Evolutionary conservation across 92 coral and sea anemone genomes (phyloP), one percentile per base, ranked within the genome.

Genomic region (Desmophyllum pertusum): DNA sequence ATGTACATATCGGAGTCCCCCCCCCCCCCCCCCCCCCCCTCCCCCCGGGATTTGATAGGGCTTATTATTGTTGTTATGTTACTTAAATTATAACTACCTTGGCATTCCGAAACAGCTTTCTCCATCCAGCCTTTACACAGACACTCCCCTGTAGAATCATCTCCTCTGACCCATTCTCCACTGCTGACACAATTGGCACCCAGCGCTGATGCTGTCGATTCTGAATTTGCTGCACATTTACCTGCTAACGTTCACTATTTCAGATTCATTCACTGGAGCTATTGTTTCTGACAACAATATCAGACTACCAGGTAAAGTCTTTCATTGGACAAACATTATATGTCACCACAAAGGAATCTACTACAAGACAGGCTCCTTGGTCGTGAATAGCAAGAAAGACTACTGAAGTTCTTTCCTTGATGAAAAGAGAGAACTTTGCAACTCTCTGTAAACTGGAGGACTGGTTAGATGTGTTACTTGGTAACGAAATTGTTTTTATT

Each of bases 41-140:
- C n/a, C n/a, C n/a, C n/a, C n/a, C n/a, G n/a, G n/a, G n/a, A n/a
- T n/a, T n/a, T n/a, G n/a, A n/a, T n/a, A n/a, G n/a, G n/a, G n/a
- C n/a, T n/a, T n/a, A n/a, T n/a, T n/a, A n/a, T n/a, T n/a, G n/a
- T n/a, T n/a, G n/a, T n/a, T n/a, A n/a, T n/a, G n/a, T n/a, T n/a
- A n/a, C n/a, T n/a, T n/a, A n/a, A n/a, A n/a, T n/a, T n/a, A n/a
- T n/a, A n/a, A n/a, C n/a, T 76, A 88, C 95, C 93, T 69, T 62
- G 62, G 65, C 91, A 89, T 45, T 48, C 31, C 25, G 83, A 8
- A 7, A n/a, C 78, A 3, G 25, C 25, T 33, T 80, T 85, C 81
- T 88, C 86, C 64, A 88, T 67, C 97, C 97, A 25, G 90, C 88
- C 21, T n/a, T 85, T 81, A 82, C 97, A 93, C 23, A 80, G 86